Percentiles rank a stretch among this genome's conserved stretches.
Evolutionary conservation across 2,888 invertebrate species (phyloP).

Genomic region (Erebia epiphron): DNA sequence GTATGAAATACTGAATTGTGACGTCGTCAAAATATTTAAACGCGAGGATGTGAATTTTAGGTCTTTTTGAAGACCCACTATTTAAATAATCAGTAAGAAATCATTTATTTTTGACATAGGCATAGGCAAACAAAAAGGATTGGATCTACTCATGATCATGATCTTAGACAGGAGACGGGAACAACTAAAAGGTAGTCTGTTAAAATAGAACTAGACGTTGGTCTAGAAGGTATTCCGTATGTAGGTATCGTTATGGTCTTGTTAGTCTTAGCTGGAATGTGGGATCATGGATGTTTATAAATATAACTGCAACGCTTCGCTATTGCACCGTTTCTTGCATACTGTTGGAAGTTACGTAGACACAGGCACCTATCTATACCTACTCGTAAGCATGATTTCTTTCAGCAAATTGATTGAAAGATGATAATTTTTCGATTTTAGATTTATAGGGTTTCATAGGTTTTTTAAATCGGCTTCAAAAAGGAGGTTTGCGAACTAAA

Average conservation of each 20-base stretch:
- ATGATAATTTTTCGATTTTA: too few relatives aligned
- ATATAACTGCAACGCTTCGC: slow-evolving; percentile 1
- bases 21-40: too few relatives aligned
- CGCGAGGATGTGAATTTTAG: too few relatives aligned
- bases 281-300: slow-evolving; percentile 9
- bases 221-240: background rate
- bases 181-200: slow-evolving; percentile 2
- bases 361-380: background rate
- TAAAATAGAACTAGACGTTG: slow-evolving; percentile 1
- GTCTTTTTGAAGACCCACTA: too few relatives aligned
- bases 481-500: too few relatives aligned
- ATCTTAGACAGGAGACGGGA: background rate
- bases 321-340: slow-evolving; percentile 6
- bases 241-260: background rate
- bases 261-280: slow-evolving; percentile 3
- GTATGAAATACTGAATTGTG: too few relatives aligned
- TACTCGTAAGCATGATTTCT: too few relatives aligned
- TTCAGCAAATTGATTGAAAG: too few relatives aligned
- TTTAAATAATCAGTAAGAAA: too few relatives aligned
- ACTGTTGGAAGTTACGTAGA: background rate
- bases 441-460: too few relatives aligned
- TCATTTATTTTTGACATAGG: too few relatives aligned
- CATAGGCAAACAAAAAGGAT: background rate
- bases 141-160: background rate
- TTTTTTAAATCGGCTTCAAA: too few relatives aligned